phyloP scores from a whole-genome alignment of 2,113 vertebrate species.

The Tympanuchus pallidicinctus region DNA sequence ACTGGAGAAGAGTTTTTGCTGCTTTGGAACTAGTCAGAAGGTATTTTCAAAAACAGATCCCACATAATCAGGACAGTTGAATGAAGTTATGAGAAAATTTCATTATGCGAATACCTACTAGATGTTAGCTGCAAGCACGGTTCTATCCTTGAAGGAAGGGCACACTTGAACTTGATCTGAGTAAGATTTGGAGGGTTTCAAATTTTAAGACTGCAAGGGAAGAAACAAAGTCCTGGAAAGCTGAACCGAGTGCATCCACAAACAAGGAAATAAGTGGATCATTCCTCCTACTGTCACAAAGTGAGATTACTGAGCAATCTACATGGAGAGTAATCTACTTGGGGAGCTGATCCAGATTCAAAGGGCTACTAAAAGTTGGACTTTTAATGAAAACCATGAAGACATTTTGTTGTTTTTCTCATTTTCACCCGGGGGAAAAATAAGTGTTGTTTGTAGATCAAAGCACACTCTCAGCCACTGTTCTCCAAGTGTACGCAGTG shows the following conservation, averaged over 20 bases:
- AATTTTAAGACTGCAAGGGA: background rate
- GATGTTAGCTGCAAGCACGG: background rate
- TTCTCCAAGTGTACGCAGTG: background rate
- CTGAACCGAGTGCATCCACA: background rate
- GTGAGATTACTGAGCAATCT: background rate
- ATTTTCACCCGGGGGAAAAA: background rate
- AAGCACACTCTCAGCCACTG: background rate
- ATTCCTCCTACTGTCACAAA: background rate
- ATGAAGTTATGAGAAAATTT: background rate
- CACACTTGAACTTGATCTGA: background rate
- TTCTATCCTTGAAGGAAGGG: background rate
- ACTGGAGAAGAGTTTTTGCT: slow-evolving; percentile 17
- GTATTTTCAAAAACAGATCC: background rate
- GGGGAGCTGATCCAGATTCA: background rate
- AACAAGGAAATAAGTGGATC: background rate
- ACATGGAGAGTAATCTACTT: background rate
- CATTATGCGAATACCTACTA: background rate
- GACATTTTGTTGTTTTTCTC: background rate
- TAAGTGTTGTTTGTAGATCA: background rate
- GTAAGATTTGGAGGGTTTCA: background rate
- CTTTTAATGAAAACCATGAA: background rate
- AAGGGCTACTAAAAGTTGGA: background rate
- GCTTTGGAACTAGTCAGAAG: background rate
- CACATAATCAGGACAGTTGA: background rate
- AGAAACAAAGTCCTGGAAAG: background rate